Evolutionary conservation across 2,797 vertebrate genomes (phyloP).

Genomic region (Labeo calbasu): DNA sequence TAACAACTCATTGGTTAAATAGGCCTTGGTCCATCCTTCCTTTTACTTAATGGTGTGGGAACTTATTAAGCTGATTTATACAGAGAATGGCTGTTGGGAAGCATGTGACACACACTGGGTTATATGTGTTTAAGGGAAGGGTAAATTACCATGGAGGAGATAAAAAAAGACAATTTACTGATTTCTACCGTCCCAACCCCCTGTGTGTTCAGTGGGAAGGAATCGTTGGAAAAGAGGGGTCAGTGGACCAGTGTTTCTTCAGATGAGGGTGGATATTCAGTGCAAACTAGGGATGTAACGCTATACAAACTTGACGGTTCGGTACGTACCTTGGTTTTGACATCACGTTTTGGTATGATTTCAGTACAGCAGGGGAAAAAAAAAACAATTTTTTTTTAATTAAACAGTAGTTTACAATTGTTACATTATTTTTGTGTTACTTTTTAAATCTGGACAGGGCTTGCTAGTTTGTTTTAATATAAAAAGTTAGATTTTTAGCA

Average conservation of each 20-base stretch:
- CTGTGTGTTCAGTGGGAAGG: constrained; percentile 9
- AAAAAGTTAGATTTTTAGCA: no score
- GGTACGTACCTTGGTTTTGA: no score
- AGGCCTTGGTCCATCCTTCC: constrained; percentile 86
- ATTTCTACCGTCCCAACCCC: constrained; percentile 33
- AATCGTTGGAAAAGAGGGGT: not conserved
- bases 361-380: no score
- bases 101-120: constrained; percentile 80
- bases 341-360: no score
- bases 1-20: constrained; percentile 90
- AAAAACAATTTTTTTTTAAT: no score
- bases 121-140: constrained; percentile 87
- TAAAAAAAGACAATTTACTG: constrained; percentile 79
- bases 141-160: constrained; percentile 85
- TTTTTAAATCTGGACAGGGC: no score
- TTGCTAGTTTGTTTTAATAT: no score
- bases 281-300: not conserved
- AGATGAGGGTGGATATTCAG: constrained; percentile 5
- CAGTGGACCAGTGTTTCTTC: constrained; percentile 12
- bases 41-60: constrained; percentile 90
- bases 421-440: no score
- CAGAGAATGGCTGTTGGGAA: constrained; percentile 83
- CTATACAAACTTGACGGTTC: no score
- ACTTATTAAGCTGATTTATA: constrained; percentile 90
- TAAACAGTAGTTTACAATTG: no score